Conservation (phyloP, 35 echinoderm and acorn worm genomes). For the Patiria miniata region DNA sequence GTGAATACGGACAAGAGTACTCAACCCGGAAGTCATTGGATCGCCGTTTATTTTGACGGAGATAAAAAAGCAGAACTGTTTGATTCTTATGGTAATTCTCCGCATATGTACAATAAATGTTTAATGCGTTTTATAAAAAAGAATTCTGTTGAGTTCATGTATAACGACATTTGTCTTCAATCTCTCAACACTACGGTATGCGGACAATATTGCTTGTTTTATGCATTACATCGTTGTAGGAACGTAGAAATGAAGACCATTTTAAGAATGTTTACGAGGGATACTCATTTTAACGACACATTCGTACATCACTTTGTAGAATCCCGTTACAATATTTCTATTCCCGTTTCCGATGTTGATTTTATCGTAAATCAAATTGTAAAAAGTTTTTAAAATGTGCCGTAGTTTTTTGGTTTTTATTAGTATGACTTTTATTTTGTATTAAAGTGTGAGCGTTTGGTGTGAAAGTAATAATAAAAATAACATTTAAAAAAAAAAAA, state of each 20-base stretch:
- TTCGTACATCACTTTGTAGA: background rate
- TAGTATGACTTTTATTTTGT: too few relatives aligned
- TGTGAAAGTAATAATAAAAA: background rate
- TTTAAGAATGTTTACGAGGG: background rate
- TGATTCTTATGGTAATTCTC: slow-evolving; percentile 42
- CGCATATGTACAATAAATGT: background rate
- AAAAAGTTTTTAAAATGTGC: too few relatives aligned
- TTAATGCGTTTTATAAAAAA: slow-evolving; percentile 12
- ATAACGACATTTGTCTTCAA: slow-evolving; percentile 13
- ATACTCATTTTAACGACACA: background rate
- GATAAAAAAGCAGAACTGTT: slow-evolving; percentile 33
- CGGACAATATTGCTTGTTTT: slow-evolving; percentile 61
- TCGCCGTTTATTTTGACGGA: slow-evolving; percentile 25
- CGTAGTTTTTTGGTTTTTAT: too few relatives aligned
- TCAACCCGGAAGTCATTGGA: too few relatives aligned
- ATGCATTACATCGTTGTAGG: slow-evolving; percentile 20
- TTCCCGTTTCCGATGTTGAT: too few relatives aligned
- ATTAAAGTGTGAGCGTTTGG: too few relatives aligned
- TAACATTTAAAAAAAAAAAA: too few relatives aligned
- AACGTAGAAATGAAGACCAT: slow-evolving; percentile 7
- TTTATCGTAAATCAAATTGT: too few relatives aligned
- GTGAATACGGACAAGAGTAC: too few relatives aligned
- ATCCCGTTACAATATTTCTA: background rate
- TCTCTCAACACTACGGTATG: slow-evolving; percentile 37
- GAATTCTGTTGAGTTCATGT: background rate